Conservation (phyloP, 2,113 vertebrate genomes). For the Enhydra lutris region DNA sequence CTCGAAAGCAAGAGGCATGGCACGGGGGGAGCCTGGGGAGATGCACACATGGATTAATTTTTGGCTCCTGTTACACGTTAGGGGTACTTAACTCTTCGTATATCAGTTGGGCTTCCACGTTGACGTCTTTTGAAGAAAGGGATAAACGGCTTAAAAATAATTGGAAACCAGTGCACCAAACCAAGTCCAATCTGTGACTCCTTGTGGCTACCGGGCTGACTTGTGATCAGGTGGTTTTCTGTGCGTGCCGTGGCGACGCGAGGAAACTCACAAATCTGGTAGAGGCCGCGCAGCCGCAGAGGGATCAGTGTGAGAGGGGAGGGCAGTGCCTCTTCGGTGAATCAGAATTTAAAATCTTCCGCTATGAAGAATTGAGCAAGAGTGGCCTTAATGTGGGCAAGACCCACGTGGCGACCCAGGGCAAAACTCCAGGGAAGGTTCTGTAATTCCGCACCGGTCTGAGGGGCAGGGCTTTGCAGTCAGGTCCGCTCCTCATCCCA, state of each 20-base stretch:
- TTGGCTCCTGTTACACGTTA: neutral
- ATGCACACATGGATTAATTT: neutral
- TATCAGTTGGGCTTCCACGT: neutral
- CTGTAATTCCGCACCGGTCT: too few relatives aligned
- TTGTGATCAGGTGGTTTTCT: neutral
- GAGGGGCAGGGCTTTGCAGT: accelerated
- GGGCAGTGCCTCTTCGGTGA: neutral
- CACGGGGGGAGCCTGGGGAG: neutral
- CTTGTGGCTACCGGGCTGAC: neutral
- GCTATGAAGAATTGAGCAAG: neutral
- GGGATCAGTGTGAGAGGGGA: accelerated
- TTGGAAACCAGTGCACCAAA: conserved; percentile 31
- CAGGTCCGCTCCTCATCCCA: neutral
- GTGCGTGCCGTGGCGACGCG: accelerated
- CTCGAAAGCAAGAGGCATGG: neutral
- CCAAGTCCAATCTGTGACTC: neutral
- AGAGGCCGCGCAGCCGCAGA: accelerated
- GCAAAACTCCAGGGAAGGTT: neutral
- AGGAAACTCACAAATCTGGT: accelerated
- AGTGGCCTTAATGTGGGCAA: neutral
- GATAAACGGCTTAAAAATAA: conserved; percentile 55
- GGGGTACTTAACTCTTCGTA: neutral
- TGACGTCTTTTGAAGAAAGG: conserved; percentile 29
- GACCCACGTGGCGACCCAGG: neutral
- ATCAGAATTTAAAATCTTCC: neutral